Evolutionary conservation across 2,113 vertebrate genomes (phyloP).

Genomic region (Oncorhynchus kisutch): DNA sequence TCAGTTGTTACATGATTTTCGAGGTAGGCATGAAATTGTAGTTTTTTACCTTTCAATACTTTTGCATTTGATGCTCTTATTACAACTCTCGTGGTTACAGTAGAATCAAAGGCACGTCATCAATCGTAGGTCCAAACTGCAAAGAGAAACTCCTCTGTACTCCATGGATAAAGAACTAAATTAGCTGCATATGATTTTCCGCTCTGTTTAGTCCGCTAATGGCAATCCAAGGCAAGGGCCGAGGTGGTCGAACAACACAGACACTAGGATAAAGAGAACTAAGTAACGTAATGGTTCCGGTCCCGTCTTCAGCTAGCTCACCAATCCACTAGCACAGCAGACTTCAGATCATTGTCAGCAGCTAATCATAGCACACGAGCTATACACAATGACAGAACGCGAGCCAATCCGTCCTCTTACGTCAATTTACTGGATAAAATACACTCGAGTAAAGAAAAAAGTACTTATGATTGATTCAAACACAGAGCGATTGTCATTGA

Average conservation of each 20-base stretch:
- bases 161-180: constrained; percentile 23
- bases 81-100: neutral
- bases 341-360: too few species aligned
- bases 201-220: too few species aligned
- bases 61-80: neutral
- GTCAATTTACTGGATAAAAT: neutral
- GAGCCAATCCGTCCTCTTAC: neutral
- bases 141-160: constrained; percentile 14
- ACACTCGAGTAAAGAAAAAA: neutral
- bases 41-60: neutral
- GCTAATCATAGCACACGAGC: too few species aligned
- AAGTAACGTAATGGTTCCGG: too few species aligned
- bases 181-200: neutral
- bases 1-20: neutral
- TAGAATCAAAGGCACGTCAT: constrained; percentile 9
- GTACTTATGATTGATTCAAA: neutral
- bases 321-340: too few species aligned
- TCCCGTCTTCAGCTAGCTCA: too few species aligned
- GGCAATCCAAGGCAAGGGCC: neutral
- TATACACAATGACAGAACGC: neutral
- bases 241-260: too few species aligned
- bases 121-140: constrained; percentile 12
- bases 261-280: too few species aligned
- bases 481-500: neutral
- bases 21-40: too few species aligned